Percentiles rank a stretch among this genome's conserved stretches.
phyloP scores from a whole-genome alignment of 2,888 invertebrate species.

The Tachystola acroxantha region DNA sequence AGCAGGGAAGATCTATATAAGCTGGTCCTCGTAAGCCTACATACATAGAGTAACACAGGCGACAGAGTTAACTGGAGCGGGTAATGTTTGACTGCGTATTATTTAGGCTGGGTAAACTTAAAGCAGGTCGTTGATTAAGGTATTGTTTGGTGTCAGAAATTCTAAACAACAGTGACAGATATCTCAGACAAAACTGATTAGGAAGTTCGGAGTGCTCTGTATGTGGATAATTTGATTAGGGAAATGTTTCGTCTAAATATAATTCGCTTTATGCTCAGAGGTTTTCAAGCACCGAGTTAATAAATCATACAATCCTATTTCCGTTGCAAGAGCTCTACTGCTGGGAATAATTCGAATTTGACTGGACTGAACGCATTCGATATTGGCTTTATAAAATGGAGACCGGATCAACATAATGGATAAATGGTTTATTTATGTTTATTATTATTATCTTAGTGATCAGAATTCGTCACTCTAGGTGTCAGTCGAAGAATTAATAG shows the following conservation, averaged over 20 bases:
- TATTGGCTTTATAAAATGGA: no score
- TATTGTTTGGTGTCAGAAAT: constrained; percentile 26
- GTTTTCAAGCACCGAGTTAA: not conserved
- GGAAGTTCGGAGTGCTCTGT: constrained; percentile 2
- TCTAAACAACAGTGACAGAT: constrained; percentile 10
- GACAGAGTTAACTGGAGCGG: constrained; percentile 49
- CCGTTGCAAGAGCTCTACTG: not conserved
- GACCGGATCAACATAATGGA: no score
- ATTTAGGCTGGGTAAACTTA: constrained; percentile 50
- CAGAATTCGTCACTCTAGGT: no score
- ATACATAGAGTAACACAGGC: constrained; percentile 33
- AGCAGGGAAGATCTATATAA: constrained; percentile 28
- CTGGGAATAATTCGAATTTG: no score
- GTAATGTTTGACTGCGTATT: constrained; percentile 52
- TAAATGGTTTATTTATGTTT: no score
- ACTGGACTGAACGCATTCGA: no score
- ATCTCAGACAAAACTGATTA: constrained; percentile 6
- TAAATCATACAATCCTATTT: not conserved
- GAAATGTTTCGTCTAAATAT: not conserved
- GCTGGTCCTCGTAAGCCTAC: constrained; percentile 23
- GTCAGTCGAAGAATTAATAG: no score
- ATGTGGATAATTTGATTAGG: constrained; percentile 4
- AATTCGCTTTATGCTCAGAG: not conserved
- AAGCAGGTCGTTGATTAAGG: constrained; percentile 45
- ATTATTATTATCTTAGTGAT: no score